Evolutionary conservation across 2,888 invertebrate species (phyloP), one percentile per base, ranked within the genome.

Genomic region (Pherbina coryleti): DNA sequence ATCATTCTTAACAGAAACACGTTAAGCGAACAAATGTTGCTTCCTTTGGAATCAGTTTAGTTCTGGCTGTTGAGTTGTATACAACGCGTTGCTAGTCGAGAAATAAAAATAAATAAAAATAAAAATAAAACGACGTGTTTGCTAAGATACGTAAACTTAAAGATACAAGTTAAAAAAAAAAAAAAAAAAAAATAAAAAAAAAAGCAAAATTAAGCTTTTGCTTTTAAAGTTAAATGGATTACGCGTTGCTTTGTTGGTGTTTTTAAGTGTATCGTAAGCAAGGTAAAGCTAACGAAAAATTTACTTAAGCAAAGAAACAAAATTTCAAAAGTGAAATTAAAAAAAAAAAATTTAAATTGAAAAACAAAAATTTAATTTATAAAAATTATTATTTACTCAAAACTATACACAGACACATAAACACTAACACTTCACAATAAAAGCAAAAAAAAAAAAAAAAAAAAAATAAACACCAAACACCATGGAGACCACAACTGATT

Each of bases 401-500:
- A 49, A 3, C 19, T 53, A 44, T 31, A 64, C 25, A 64, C 22
- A 71, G 22, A 70, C 19, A 60, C 22, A 25, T 14, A 25, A 11
- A 25, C 28, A 28, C 22, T 60, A 22, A 25, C 25, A 60, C 22
- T 22, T 14, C n/a, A n/a, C n/a, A n/a, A n/a, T n/a, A n/a, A n/a
- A n/a, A n/a, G n/a, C n/a, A n/a, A n/a, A n/a, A n/a, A n/a, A n/a
- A n/a, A n/a, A n/a, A n/a, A n/a, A n/a, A n/a, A n/a, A 1, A 25
- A 28, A 1, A 19, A 60, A 22, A 11, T 37, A 17, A 75, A n/a
- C 17, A 64, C 57, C 31, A 34, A 60, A 71, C 31, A 75, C 37
- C 64, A 80, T 78, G 79, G 74, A 55, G 31, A 73, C 67, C 60
- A 84, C 81, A 62, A 83, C 80, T 79, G 84, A 83, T 75, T 86